These are phyloP conservation scores for Megastigmus dorsalis DNA, from an alignment of 2,888 invertebrate species.

Conservation along the genomic window DNA sequence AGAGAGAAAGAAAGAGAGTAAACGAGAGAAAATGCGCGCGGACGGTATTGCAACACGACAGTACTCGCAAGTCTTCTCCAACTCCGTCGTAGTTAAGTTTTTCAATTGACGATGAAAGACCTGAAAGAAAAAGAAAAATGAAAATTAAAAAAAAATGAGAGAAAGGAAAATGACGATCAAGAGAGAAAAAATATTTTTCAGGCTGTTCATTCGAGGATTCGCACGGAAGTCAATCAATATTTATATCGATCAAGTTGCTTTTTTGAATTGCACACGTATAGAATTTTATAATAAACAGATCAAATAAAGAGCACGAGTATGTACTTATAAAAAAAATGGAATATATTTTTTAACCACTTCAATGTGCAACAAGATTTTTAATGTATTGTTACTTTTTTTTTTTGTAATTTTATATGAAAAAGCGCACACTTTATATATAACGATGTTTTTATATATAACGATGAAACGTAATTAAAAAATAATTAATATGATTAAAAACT, in stretches of 20 bases:
- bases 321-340: background rate
- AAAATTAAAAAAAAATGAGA: conserved; percentile 17
- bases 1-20: background rate
- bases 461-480: background rate
- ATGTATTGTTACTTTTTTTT: background rate
- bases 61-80: background rate
- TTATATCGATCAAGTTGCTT: no score
- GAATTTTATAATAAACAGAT: no score
- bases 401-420: conserved; percentile 34
- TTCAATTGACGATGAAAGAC: conserved; percentile 59
- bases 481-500: background rate
- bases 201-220: conserved; percentile 9
- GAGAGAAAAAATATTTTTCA: conserved; percentile 4
- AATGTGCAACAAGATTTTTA: background rate
- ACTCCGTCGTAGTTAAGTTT: conserved; percentile 67
- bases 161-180: no score
- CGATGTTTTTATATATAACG: conserved; percentile 12
- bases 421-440: conserved; percentile 33
- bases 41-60: conserved; percentile 13
- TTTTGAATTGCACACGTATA: no score
- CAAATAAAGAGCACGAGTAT: no score
- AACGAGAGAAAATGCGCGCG: conserved; percentile 19
- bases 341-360: background rate
- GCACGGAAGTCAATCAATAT: background rate
- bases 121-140: conserved; percentile 30